A percentile compares a stretch with the other conserved stretches of the same genome.
These are phyloP conservation scores for Suncus etruscus DNA, from an alignment of 2,113 vertebrate species.

Conservation along the genomic window DNA sequence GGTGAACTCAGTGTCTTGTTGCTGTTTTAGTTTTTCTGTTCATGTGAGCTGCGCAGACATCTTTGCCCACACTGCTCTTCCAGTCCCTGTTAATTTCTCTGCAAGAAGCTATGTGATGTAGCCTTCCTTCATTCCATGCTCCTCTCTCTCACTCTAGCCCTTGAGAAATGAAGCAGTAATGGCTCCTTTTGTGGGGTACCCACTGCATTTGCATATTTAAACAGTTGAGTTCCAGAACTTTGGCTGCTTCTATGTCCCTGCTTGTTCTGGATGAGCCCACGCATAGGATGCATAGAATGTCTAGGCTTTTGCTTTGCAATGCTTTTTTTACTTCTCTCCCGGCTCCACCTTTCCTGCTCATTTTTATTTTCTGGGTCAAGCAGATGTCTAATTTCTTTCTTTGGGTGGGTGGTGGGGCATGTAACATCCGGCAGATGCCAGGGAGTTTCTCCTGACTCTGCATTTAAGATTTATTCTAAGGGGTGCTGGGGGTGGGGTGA, in stretches of 20 bases:
- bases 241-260: background rate
- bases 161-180: background rate
- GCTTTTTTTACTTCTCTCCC: background rate
- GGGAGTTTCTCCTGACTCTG: too few species aligned
- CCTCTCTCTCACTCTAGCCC: background rate
- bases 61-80: background rate
- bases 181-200: too few species aligned
- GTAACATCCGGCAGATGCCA: too few species aligned
- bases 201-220: background rate
- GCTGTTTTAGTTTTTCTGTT: background rate
- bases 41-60: background rate
- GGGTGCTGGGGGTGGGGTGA: too few species aligned
- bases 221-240: background rate
- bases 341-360: background rate
- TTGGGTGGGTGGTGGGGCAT: too few species aligned
- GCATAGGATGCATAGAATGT: conserved; percentile 18
- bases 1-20: background rate
- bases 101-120: background rate
- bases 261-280: background rate
- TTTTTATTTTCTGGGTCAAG: conserved; percentile 65
- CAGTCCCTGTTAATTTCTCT: conserved; percentile 34
- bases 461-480: too few species aligned
- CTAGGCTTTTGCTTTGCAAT: conserved; percentile 41
- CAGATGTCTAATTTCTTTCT: conserved; percentile 48
- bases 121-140: background rate